Conservation (phyloP, 2,888 invertebrate genomes). For the Diarsia rubi region DNA sequence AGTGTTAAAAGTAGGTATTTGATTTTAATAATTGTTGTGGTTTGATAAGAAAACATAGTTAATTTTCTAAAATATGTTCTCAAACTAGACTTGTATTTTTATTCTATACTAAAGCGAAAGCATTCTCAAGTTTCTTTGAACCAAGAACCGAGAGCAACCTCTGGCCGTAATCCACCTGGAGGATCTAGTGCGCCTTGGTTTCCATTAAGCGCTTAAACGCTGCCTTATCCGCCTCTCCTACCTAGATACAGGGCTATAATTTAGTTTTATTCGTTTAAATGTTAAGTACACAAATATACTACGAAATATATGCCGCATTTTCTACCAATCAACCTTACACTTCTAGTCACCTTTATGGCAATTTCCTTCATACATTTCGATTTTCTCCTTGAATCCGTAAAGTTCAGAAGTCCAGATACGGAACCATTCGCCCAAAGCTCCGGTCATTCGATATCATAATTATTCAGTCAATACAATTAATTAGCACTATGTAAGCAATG, state of each 20-base stretch:
- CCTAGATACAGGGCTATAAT: no score
- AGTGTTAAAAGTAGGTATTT: no score
- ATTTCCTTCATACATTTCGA: neutral
- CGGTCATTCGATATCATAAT: slow-evolving; percentile 45
- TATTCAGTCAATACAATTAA: slow-evolving; percentile 56
- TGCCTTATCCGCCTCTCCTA: neutral
- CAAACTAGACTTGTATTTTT: neutral
- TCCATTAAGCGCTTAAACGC: no score
- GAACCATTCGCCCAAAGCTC: slow-evolving; percentile 17
- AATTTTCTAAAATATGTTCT: no score
- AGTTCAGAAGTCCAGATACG: neutral
- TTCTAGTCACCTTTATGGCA: neutral
- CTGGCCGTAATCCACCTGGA: neutral
- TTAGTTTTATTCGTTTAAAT: neutral
- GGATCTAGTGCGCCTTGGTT: neutral
- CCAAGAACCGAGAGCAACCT: neutral
- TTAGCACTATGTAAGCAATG: slow-evolving; percentile 51
- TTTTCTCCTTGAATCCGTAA: slow-evolving; percentile 6
- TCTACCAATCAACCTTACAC: no score
- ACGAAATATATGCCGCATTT: neutral
- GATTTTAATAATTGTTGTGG: no score
- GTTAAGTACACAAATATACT: neutral
- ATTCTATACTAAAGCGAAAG: no score
- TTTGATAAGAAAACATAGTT: no score
- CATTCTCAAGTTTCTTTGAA: no score